phyloP scores from a whole-genome alignment of 2,888 invertebrate species.

The Parelbella ahira region DNA sequence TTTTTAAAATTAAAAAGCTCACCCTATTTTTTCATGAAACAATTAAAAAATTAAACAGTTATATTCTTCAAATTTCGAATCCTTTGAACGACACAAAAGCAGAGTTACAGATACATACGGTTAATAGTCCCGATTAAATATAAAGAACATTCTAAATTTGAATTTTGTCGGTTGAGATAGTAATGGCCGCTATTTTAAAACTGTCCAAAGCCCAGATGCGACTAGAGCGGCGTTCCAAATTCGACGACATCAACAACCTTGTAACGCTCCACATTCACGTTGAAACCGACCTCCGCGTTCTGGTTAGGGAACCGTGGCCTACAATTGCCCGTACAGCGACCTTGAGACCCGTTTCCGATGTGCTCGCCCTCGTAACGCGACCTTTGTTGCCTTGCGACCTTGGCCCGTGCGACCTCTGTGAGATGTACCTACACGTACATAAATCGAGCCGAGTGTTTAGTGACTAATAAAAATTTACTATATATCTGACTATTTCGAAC shows the following conservation, averaged over 20 bases:
- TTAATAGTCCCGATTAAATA: too few relatives aligned
- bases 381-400: constrained; percentile 9
- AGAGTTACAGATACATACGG: too few relatives aligned
- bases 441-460: background rate
- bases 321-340: constrained; percentile 10
- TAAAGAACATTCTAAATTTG: background rate
- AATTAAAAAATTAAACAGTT: too few relatives aligned
- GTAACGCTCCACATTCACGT: constrained; percentile 12
- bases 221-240: constrained; percentile 11
- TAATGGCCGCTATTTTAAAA: background rate
- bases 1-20: too few relatives aligned
- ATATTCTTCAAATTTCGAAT: too few relatives aligned
- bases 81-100: too few relatives aligned
- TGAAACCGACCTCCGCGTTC: constrained; percentile 9
- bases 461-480: too few relatives aligned
- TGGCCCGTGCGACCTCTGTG: constrained; percentile 2
- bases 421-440: too few relatives aligned
- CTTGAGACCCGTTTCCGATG: constrained; percentile 11
- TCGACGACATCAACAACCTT: constrained; percentile 7
- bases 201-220: constrained; percentile 1
- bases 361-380: constrained; percentile 9
- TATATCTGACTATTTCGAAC: too few relatives aligned
- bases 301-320: constrained; percentile 11
- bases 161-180: background rate
- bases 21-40: too few relatives aligned